Percentiles rank a stretch among this genome's conserved stretches.
Conservation (phyloP, 2,888 invertebrate genomes). For the Eilema depressum region DNA sequence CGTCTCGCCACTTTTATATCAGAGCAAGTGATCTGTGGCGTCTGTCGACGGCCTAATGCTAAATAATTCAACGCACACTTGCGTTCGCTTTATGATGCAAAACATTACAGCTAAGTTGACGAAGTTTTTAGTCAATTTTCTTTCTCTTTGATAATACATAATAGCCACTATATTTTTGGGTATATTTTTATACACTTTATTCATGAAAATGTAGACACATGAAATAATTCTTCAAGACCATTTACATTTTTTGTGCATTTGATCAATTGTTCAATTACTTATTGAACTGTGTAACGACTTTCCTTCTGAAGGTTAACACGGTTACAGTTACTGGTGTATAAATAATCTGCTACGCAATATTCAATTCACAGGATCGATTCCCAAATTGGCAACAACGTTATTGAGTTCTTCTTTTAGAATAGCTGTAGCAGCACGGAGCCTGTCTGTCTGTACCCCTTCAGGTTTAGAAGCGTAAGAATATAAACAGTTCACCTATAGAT, state of each 20-base stretch:
- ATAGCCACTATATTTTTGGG: neutral
- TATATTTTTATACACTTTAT: neutral
- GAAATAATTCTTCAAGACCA: too few species aligned
- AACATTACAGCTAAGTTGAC: neutral
- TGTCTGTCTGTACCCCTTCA: neutral
- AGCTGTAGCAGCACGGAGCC: neutral
- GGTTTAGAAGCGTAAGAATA: neutral
- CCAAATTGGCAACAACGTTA: too few species aligned
- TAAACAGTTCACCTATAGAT: neutral
- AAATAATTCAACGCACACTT: constrained; percentile 12
- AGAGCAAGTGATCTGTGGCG: constrained; percentile 2
- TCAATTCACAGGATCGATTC: neutral
- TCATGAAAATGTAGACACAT: too few species aligned
- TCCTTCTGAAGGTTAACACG: neutral
- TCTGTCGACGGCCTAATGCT: neutral
- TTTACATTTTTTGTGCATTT: too few species aligned
- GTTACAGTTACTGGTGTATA: neutral
- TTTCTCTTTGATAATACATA: neutral
- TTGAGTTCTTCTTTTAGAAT: neutral
- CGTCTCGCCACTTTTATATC: constrained; percentile 8
- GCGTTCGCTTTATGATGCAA: neutral
- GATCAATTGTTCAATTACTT: too few species aligned
- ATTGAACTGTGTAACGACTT: too few species aligned
- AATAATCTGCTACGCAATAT: neutral
- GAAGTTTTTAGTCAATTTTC: neutral